Base-by-base conservation (phyloP, 2,797 vertebrate species). In the Merluccius polli region DNA sequence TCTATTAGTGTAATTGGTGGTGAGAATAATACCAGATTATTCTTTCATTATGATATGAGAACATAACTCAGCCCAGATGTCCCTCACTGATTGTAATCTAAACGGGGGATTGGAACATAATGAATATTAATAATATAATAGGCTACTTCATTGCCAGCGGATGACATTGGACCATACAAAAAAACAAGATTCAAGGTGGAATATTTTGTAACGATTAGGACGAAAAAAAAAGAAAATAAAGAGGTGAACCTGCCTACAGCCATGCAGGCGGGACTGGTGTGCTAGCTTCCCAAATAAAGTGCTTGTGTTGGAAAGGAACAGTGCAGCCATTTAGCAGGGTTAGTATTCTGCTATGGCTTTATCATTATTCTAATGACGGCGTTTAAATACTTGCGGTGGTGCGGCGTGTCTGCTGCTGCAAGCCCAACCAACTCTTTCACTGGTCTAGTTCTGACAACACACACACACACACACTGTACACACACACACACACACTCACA, bases 21-120 rank as follows among this genome's bases (percentile, higher is more conserved):
- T 65, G 85, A 90, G 83, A 92, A 93, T 90, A 89, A 90, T 87
- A 89, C 85, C 89, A 91, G 92, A 92, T 93, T 92, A 91, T 77
- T 76, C 89, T 85, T 88, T 89, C 88, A 92, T 92, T 89, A 90
- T 90, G 87, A 92, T 90, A 88, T 88, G 85, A 82, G 79, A 32
- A 77, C 81, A 92, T 92, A 92, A 89, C 87, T 81, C 77, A 71
- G 86, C 82, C 89, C 92, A 93, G 92, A 91, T 93, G 92, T 87
- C 90, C 87, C 83, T 89, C 78, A 82, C 86, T 84, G 59, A 89
- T 86, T 83, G 81, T 88, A 91, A 91, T 91, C 91, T 89, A 77
- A 73, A 82, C 80, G 79, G 85, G 86, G 89, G 87, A 89, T 85
- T 89, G 85, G 44, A 7, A 18, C 44, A 21, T 52, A 52, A 52